Evolutionary conservation across 2,113 vertebrate genomes (phyloP).

Genomic region (Thermophis baileyi): DNA sequence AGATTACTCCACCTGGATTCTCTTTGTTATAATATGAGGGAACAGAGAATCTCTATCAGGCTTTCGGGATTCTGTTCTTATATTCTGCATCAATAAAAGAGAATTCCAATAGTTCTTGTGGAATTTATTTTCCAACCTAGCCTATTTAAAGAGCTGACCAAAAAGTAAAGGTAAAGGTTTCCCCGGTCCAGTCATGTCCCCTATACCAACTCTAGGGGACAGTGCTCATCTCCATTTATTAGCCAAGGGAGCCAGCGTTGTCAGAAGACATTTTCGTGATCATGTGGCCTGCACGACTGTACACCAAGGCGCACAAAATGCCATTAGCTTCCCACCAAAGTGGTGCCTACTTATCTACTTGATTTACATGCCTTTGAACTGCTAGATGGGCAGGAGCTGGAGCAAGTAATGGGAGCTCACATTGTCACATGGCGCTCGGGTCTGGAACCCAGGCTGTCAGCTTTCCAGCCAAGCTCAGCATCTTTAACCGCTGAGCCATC

Average conservation of each 20-base stretch:
- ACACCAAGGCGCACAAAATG: neutral
- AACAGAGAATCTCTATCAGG: neutral
- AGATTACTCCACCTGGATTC: neutral
- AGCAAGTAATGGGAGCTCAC: too few relatives aligned
- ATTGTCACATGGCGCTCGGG: too few relatives aligned
- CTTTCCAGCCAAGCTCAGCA: neutral
- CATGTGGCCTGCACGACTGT: too few relatives aligned
- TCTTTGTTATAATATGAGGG: neutral
- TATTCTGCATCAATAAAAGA: neutral
- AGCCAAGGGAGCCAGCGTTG: too few relatives aligned
- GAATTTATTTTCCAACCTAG: neutral
- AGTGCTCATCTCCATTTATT: too few relatives aligned
- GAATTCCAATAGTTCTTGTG: neutral
- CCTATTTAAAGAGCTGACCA: neutral
- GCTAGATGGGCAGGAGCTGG: too few relatives aligned
- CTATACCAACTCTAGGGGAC: too few relatives aligned
- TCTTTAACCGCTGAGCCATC: neutral
- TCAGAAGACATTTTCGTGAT: too few relatives aligned
- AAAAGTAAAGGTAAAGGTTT: too few relatives aligned
- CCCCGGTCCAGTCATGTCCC: too few relatives aligned
- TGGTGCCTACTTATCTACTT: neutral
- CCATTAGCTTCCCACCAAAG: neutral
- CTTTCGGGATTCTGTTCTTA: neutral
- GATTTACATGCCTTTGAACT: neutral
- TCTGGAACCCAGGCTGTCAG: too few relatives aligned